These are phyloP conservation scores for Triplophysa tibetana DNA, from an alignment of 2,113 vertebrate species.

Conservation along the genomic window DNA sequence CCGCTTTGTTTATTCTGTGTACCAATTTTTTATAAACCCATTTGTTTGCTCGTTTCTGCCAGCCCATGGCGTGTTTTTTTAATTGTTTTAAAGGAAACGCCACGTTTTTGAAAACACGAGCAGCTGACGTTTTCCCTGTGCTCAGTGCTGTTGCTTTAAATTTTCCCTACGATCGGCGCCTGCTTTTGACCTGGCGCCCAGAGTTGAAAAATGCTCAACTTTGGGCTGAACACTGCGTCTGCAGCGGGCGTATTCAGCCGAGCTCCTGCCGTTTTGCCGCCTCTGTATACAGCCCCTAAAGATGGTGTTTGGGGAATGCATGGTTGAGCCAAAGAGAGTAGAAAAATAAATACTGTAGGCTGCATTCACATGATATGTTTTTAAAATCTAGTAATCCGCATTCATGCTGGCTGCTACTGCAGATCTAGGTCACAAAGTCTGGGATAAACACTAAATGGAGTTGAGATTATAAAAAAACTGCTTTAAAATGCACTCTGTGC, in stretches of 20 bases:
- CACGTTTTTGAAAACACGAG: too few relatives aligned
- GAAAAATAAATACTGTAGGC: background rate
- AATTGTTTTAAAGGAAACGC: too few relatives aligned
- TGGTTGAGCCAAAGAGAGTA: background rate
- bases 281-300: too few relatives aligned
- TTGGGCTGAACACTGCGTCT: too few relatives aligned
- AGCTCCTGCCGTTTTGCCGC: too few relatives aligned
- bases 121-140: too few relatives aligned
- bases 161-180: too few relatives aligned
- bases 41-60: background rate
- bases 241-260: too few relatives aligned
- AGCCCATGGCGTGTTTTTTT: too few relatives aligned
- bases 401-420: constrained; percentile 3
- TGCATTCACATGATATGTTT: constrained; percentile 15
- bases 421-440: constrained; percentile 26
- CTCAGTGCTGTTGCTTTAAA: too few relatives aligned
- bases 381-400: constrained; percentile 34
- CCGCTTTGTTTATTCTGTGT: constrained; percentile 6
- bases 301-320: background rate
- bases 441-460: background rate
- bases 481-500: background rate
- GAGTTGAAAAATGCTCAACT: too few relatives aligned
- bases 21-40: background rate
- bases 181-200: too few relatives aligned
- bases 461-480: background rate